These are phyloP conservation scores for Lemur catta DNA, from an alignment of 2,797 vertebrate species.

Conservation along the genomic window DNA sequence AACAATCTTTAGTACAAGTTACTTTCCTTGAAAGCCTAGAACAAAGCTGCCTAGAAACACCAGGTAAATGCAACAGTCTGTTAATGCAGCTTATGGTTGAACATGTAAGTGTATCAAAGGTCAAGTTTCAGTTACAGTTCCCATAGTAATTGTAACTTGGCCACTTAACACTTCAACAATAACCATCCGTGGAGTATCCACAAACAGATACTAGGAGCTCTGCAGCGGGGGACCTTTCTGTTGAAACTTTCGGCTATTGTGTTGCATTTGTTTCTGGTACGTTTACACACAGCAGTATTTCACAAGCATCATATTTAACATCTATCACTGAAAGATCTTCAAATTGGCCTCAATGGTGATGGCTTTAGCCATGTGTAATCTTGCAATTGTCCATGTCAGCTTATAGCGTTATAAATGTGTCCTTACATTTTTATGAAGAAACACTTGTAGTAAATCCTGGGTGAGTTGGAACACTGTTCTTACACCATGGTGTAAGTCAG, in stretches of 20 bases:
- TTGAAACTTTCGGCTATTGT: not conserved
- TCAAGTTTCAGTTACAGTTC: conserved; percentile 29
- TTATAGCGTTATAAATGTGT: not conserved
- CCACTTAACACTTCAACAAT: not conserved
- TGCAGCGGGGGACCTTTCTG: not conserved
- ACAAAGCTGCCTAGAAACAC: not conserved
- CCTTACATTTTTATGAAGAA: not conserved
- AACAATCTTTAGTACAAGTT: not conserved
- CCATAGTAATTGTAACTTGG: not conserved
- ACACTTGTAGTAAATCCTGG: not conserved
- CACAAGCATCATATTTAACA: not conserved
- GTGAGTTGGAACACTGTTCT: not conserved
- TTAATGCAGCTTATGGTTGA: not conserved
- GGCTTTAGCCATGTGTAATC: not conserved
- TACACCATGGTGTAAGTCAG: not conserved
- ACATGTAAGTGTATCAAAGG: conserved; percentile 17
- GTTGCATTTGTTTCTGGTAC: not conserved
- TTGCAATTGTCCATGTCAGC: not conserved
- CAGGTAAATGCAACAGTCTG: not conserved
- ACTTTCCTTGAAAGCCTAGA: not conserved
- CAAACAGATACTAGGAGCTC: not conserved
- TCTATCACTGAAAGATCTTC: not conserved
- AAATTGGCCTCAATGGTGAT: not conserved
- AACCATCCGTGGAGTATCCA: not conserved
- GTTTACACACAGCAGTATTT: not conserved